Conservation (phyloP, 2,888 invertebrate species). For the Torymus texanus region DNA sequence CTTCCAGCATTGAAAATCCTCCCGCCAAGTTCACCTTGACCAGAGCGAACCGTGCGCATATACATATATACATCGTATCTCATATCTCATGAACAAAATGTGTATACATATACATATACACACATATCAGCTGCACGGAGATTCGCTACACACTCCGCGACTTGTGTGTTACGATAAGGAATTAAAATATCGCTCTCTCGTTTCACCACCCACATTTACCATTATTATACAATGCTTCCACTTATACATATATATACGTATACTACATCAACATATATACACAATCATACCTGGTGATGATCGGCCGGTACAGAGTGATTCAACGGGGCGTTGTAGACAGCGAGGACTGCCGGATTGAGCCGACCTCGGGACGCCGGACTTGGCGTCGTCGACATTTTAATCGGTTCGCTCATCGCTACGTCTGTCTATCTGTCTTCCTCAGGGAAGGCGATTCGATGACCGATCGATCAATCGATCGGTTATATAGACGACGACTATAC, state of each 20-base stretch:
- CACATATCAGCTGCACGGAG: no score
- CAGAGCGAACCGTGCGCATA: no score
- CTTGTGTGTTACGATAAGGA: no score
- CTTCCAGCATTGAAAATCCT: no score
- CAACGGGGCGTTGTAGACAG: conserved; percentile 62
- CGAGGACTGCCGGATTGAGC: conserved; percentile 66
- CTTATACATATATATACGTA: neutral
- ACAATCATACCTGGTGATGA: conserved; percentile 41
- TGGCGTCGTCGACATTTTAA: conserved; percentile 64
- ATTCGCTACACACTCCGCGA: no score
- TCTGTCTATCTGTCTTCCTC: neutral
- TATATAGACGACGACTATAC: neutral
- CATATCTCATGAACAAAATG: no score
- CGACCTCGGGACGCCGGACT: conserved; percentile 63
- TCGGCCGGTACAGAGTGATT: conserved; percentile 59
- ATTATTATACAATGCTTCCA: neutral
- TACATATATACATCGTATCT: no score
- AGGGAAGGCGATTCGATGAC: neutral
- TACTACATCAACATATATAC: neutral
- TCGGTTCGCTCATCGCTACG: conserved; percentile 43
- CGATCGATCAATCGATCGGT: conserved; percentile 7
- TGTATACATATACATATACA: no score
- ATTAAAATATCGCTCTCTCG: no score
- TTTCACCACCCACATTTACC: neutral
- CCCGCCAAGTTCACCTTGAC: no score